A percentile compares a stretch with the other conserved stretches of the same genome.
These are phyloP conservation scores for Caradrina clavipalpis DNA, from an alignment of 2,888 invertebrate species.

Conservation along the genomic window DNA sequence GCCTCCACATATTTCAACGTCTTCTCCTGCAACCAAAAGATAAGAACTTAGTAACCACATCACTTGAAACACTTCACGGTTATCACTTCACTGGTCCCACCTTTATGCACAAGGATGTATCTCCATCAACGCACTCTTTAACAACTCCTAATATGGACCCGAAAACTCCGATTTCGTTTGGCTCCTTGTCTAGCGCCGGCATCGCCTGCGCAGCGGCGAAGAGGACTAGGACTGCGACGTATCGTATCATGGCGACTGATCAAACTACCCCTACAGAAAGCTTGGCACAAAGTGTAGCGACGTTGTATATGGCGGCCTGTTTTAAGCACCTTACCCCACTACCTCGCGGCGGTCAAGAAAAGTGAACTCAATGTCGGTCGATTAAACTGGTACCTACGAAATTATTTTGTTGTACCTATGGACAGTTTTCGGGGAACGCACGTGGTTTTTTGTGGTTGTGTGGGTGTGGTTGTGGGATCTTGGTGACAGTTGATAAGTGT, in stretches of 20 bases:
- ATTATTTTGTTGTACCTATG: conserved; percentile 84
- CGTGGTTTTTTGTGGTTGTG: conserved; percentile 67
- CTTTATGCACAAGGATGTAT: conserved; percentile 94
- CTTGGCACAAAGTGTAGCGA: conserved; percentile 86
- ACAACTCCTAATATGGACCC: conserved; percentile 92
- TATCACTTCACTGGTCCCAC: conserved; percentile 82
- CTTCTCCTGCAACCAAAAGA: conserved; percentile 92
- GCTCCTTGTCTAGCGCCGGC: conserved; percentile 89
- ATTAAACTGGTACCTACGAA: conserved; percentile 84
- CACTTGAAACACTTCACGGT: conserved; percentile 70
- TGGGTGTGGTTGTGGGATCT: conserved; percentile 44
- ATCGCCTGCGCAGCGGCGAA: conserved; percentile 86
- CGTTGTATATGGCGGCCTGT: conserved; percentile 83
- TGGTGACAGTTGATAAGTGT: conserved; percentile 55
- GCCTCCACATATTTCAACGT: conserved; percentile 93
- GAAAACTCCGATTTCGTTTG: conserved; percentile 83
- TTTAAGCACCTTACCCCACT: conserved; percentile 89
- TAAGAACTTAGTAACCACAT: conserved; percentile 72
- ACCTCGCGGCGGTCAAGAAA: conserved; percentile 81
- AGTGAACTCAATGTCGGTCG: conserved; percentile 84
- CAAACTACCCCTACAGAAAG: conserved; percentile 85
- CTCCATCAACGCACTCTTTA: conserved; percentile 93
- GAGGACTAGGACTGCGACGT: conserved; percentile 88
- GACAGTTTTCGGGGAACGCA: conserved; percentile 78
- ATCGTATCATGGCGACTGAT: conserved; percentile 85